phyloP scores from a whole-genome alignment of 2,113 vertebrate species.

The Capricornis sumatraensis region DNA sequence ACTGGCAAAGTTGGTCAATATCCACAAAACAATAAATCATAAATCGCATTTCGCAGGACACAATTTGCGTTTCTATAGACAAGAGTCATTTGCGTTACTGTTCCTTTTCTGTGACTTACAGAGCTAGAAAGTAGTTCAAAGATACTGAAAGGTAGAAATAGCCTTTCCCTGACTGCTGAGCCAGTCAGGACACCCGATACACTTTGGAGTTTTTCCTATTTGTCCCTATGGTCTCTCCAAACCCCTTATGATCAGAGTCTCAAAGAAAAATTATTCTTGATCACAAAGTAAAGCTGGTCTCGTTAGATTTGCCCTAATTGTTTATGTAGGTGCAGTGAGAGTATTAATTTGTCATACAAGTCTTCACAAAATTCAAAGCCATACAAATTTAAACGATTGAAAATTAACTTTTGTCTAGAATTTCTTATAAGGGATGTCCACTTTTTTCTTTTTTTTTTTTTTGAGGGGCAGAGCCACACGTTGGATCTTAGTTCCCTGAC shows the following conservation, averaged over 20 bases:
- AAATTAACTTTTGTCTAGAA: neutral
- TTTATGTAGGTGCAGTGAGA: neutral
- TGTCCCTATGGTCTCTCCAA: neutral
- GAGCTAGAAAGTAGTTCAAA: neutral
- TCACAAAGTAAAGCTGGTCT: neutral
- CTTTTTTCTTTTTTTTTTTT: neutral
- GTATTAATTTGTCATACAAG: neutral
- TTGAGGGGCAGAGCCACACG: neutral
- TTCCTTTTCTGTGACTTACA: neutral
- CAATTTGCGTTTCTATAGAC: neutral
- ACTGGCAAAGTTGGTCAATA: neutral
- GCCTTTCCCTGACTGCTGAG: neutral
- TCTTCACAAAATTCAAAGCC: neutral
- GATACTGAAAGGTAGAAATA: neutral
- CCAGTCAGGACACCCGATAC: neutral
- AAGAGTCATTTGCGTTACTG: neutral
- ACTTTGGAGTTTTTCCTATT: neutral
- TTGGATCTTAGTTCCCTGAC: neutral
- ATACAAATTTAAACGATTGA: neutral
- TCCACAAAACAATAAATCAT: neutral
- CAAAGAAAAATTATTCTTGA: conserved; percentile 10
- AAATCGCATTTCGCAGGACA: neutral
- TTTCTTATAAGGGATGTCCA: neutral
- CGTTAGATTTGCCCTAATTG: neutral
- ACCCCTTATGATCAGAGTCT: neutral